phyloP scores from a whole-genome alignment of 1,140 invertebrate species.

The Phortica variegata region DNA sequence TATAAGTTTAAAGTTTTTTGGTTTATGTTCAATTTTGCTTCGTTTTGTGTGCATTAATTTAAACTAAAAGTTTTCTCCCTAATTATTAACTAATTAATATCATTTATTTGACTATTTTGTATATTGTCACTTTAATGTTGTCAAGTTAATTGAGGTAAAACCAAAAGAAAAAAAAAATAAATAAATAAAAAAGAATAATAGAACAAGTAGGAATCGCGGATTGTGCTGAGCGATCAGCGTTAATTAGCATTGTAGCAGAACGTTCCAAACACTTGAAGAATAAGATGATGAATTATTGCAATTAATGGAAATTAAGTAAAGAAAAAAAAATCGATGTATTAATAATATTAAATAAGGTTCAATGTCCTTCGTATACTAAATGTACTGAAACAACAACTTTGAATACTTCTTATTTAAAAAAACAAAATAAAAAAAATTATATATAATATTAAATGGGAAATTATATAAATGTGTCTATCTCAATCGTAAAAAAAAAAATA shows the following conservation, averaged over 20 bases:
- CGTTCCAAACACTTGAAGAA: no score
- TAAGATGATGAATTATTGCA: no score
- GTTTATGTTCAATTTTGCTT: slow-evolving; percentile 27
- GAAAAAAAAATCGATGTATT: no score
- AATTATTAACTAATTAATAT: slow-evolving; percentile 14
- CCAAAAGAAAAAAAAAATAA: slow-evolving; percentile 20
- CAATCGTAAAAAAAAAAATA: slow-evolving; percentile 52
- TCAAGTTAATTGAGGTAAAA: slow-evolving; percentile 51
- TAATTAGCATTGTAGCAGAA: no score
- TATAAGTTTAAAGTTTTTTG: slow-evolving; percentile 26
- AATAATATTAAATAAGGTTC: slow-evolving; percentile 9
- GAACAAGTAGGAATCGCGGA: no score
- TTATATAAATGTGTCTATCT: slow-evolving; percentile 50
- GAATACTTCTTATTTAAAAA: slow-evolving; percentile 53
- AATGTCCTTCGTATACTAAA: slow-evolving; percentile 49
- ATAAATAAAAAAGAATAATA: slow-evolving; percentile 11
- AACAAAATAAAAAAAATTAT: slow-evolving; percentile 17
- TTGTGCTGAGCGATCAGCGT: no score
- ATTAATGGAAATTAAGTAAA: no score
- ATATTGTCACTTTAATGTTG: slow-evolving; percentile 48
- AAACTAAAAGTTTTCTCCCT: slow-evolving; percentile 40
- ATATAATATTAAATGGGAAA: slow-evolving; percentile 22
- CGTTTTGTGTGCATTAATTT: slow-evolving; percentile 51
- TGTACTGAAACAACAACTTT: slow-evolving; percentile 44
- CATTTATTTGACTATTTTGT: slow-evolving; percentile 35